A percentile compares a stretch with the other conserved stretches of the same genome.
Conservation (phyloP, 2,797 vertebrate genomes). For the Otolemur crassicaudatus region DNA sequence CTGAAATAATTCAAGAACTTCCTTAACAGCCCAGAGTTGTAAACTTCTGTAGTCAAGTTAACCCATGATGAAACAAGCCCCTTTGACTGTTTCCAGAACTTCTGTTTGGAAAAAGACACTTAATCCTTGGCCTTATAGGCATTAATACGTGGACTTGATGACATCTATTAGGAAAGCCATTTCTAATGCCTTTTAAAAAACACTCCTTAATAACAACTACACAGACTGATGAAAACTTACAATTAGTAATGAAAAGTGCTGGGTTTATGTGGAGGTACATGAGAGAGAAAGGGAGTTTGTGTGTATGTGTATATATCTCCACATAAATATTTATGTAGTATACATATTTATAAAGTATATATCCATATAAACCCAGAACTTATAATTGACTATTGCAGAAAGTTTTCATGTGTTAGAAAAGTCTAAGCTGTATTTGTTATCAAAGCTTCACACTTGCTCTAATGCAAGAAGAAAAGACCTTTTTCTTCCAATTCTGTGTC, state of each 20-base stretch:
- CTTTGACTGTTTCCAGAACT: not conserved
- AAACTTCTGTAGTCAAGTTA: not conserved
- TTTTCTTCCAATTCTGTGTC: not conserved
- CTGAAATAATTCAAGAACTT: not conserved
- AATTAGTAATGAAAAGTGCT: not conserved
- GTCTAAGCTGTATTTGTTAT: not conserved
- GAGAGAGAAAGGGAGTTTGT: not conserved
- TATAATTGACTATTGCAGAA: not conserved
- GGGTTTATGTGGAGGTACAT: not conserved
- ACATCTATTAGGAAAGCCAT: not conserved
- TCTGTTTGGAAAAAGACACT: not conserved
- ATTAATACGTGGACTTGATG: not conserved
- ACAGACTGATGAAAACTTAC: not conserved
- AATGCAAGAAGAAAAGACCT: not conserved
- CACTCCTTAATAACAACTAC: not conserved
- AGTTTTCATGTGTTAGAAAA: not conserved
- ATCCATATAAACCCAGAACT: not conserved
- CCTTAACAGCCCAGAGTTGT: not conserved
- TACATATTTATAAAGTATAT: not conserved
- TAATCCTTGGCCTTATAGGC: not conserved
- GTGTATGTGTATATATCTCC: not conserved
- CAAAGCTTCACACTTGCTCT: constrained; percentile 1
- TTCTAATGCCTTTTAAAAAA: not conserved
- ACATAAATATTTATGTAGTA: not conserved
- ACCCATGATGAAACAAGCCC: not conserved